Evolutionary conservation across 2,797 vertebrate genomes (phyloP), one percentile per base, ranked within the genome.

Genomic region (Avahi laniger): DNA sequence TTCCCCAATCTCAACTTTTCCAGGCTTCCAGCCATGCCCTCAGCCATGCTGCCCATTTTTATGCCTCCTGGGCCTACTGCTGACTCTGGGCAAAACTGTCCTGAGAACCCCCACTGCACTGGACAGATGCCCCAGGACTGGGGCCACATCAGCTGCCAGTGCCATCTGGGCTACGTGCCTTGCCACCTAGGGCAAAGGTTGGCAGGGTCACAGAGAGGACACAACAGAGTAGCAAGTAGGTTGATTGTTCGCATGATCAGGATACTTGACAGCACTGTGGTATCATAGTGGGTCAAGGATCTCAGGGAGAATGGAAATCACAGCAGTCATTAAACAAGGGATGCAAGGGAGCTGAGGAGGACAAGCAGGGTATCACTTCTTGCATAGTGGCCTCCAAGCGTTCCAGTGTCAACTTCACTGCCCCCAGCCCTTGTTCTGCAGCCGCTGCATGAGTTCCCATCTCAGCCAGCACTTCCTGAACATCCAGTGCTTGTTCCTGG

Each of bases 71-170:
- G 0, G 99, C 99, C 98, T 98, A 88, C 46, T 61, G 82, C 72
- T 78, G 98, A 98, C 99, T 99, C 90, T 97, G 96, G 87, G 63
- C 97, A 0, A 98, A 98, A 80, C 98, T 92, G 99, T 98, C 95
- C 97, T 98, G 91, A 99, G 98, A 15, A 97, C 48, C 0, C 98
- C 97, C 85, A 99, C 97, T 2, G 70, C 97, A 61, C 69, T 59
- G 0, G 98, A 99, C 92, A 99, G 98, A 85, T 98, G 98, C 89
- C 2, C 94, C 89, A 99, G 97, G 54, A 85, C 98, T 97, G 94
- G 97, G 48, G 98, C 98, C 99, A 98, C 1, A 98, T 95, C 52
- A 28, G 54, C 38, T 48, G 54, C 91, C 75, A 81, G n/a, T 8
- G 63, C 67, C 43, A 93, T 7, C 61, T 35, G 24, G 67, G 46